phyloP scores from a whole-genome alignment of 37 sponge, comb jelly and placozoan genomes.

The Theonella swinhoei region DNA sequence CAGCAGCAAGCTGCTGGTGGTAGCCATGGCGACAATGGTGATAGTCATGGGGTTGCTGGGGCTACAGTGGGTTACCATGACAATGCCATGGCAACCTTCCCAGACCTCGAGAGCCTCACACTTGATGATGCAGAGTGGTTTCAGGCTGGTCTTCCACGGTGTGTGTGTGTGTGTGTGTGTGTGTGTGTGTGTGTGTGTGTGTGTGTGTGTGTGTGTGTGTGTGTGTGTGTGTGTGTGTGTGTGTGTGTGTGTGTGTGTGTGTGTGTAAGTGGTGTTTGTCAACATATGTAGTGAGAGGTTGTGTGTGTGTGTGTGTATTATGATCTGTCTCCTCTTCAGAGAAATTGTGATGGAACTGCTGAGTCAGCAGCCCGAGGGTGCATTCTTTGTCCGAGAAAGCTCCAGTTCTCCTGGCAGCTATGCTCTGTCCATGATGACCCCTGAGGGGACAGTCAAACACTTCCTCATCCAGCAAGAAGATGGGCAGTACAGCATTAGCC shows the following conservation, averaged over 20 bases:
- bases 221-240: background rate
- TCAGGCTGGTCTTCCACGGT: conserved; percentile 60
- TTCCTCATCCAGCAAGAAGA: conserved; percentile 45
- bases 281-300: too few relatives aligned
- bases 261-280: background rate
- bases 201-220: background rate
- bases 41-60: background rate
- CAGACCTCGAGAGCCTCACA: conserved; percentile 20
- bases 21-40: background rate
- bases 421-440: conserved; percentile 53
- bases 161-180: conserved; percentile 27
- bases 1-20: conserved; percentile 8
- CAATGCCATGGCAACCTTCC: background rate
- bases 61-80: background rate
- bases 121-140: conserved; percentile 68
- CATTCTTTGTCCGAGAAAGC: conserved; percentile 56
- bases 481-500: background rate
- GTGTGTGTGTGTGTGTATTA: conserved; percentile 22
- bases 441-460: conserved; percentile 30
- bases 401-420: conserved; percentile 49
- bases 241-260: conserved; percentile 13
- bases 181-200: too few relatives aligned
- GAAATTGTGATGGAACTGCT: conserved; percentile 66
- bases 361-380: conserved; percentile 39
- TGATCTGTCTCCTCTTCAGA: conserved; percentile 6